phyloP scores from a whole-genome alignment of 1,140 invertebrate genomes.

The Trachelipus rathkii region DNA sequence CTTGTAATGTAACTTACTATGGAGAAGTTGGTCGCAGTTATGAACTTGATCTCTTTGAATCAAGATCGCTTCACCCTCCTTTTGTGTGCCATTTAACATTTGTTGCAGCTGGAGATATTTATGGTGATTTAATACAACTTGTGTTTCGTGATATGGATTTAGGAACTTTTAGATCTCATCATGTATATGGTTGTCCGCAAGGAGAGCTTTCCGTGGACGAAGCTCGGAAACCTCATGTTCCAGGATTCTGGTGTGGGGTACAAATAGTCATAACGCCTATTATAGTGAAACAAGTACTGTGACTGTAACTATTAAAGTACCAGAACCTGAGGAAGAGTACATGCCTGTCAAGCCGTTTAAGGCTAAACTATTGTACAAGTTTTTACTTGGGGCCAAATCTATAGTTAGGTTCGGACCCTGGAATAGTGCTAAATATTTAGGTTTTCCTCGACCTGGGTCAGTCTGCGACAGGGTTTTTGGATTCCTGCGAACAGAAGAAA shows the following conservation, averaged over 20 bases:
- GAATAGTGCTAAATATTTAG: constrained; percentile 44
- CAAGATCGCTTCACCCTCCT: constrained; percentile 65
- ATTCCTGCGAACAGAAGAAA: constrained; percentile 80
- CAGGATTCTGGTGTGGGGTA: constrained; percentile 78
- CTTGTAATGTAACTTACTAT: constrained; percentile 76
- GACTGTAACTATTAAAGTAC: constrained; percentile 65
- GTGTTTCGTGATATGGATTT: constrained; percentile 45
- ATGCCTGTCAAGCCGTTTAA: constrained; percentile 31
- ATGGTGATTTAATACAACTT: constrained; percentile 80
- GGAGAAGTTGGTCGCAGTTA: constrained; percentile 73
- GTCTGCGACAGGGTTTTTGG: constrained; percentile 82
- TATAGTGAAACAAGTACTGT: constrained; percentile 75
- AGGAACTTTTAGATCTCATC: constrained; percentile 40
- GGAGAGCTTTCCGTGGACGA: constrained; percentile 69
- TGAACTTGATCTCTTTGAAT: constrained; percentile 64
- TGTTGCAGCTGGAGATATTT: constrained; percentile 74
- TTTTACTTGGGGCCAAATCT: constrained; percentile 39
- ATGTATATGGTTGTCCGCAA: constrained; percentile 44
- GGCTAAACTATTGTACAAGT: constrained; percentile 40
- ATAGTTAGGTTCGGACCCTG: constrained; percentile 42
- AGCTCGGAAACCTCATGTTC: constrained; percentile 62
- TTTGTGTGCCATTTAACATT: constrained; percentile 83
- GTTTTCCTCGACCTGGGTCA: constrained; percentile 31
- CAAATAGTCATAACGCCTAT: constrained; percentile 77
- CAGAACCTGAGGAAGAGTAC: constrained; percentile 29